Percentiles rank a stretch among this genome's conserved stretches.
Conservation (phyloP, 2,797 vertebrate species). For the Sebastiscus tertius region DNA sequence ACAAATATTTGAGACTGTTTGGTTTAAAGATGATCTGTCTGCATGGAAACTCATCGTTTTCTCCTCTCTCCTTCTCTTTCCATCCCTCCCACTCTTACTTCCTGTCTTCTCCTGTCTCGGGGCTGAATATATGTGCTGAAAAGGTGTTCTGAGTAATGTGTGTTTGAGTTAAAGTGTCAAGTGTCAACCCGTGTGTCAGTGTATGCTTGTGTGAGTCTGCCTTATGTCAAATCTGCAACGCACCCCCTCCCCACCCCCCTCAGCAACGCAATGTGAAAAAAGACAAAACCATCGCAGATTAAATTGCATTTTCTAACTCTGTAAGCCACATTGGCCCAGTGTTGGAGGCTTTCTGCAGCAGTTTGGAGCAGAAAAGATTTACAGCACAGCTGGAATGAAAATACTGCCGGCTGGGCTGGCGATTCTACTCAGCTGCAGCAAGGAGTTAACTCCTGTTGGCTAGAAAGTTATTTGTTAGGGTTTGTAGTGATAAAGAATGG, state of each 20-base stretch:
- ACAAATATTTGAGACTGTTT: neutral
- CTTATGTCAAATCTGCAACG: slow-evolving; percentile 39
- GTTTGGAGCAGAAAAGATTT: slow-evolving; percentile 50
- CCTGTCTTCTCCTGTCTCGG: slow-evolving; percentile 23
- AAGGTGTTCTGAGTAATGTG: slow-evolving; percentile 51
- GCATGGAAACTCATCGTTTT: slow-evolving; percentile 7
- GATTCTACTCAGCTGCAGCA: slow-evolving; percentile 27
- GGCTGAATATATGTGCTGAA: neutral
- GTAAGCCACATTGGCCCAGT: slow-evolving; percentile 10
- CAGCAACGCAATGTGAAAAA: slow-evolving; percentile 16
- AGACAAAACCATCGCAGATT: slow-evolving; percentile 21
- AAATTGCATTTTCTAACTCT: slow-evolving; percentile 44
- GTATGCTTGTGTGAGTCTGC: slow-evolving; percentile 44
- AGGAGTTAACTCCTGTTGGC: slow-evolving; percentile 9
- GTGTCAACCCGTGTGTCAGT: slow-evolving; percentile 38
- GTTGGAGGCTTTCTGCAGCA: neutral
- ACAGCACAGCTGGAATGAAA: slow-evolving; percentile 54
- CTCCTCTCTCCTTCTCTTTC: neutral
- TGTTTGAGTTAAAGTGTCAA: slow-evolving; percentile 46
- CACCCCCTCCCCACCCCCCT: neutral
- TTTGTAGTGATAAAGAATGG: neutral
- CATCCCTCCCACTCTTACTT: slow-evolving; percentile 15
- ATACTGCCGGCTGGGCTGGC: neutral
- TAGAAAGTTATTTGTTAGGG: neutral
- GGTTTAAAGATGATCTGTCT: neutral